Base-by-base conservation (phyloP, 2,888 invertebrate species). In the Ethmia dodecea region DNA sequence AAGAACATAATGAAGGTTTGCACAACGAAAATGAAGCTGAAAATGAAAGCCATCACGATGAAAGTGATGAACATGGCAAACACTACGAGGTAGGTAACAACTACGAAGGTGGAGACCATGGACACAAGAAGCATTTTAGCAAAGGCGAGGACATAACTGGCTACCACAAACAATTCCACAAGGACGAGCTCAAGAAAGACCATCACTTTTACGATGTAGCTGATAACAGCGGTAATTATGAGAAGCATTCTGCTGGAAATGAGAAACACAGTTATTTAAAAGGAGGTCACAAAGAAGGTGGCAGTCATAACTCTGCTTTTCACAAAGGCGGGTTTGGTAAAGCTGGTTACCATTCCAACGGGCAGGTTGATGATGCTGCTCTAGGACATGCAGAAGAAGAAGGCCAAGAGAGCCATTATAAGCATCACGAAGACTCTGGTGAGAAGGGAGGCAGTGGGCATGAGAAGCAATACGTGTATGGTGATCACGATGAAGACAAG, bases 181-280 rank as follows among this genome's bases (percentile, higher is more conserved):
- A 93, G 79, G 91, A 93, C 58, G 93, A 93, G 66, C 93, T 89
- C 83, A 92, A 93, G 67, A 93, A 93, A 59, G 91, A 92, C 55
- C 92, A 92, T 49, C 89, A 90, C 52, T 93, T 93, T 75, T 93
- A 93, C 62, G 93, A 93, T 55, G 91, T 91, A 31, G 88, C 89
- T 14, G 90, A 92, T 58, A 88, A 89, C 33, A 88, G 87, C 31
- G 92, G 92, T 0, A 88, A 90, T 58, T 90, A 88, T 59, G 88
- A 89, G 40, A 91, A 91, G 55, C 88, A 91, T 59, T 90, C 88
- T 1, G 80, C 86, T 43, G 76, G 80, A 41, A 78, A 89, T 38
- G 80, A 79, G 24, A 81, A 89, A 25, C 89, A 90, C 42, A 81
- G 78, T 1, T 74, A 87, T 1, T 83, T 81, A 37, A 79, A 87